phyloP scores from a whole-genome alignment of 2,888 invertebrate species.

The Camptogramma bilineatum region DNA sequence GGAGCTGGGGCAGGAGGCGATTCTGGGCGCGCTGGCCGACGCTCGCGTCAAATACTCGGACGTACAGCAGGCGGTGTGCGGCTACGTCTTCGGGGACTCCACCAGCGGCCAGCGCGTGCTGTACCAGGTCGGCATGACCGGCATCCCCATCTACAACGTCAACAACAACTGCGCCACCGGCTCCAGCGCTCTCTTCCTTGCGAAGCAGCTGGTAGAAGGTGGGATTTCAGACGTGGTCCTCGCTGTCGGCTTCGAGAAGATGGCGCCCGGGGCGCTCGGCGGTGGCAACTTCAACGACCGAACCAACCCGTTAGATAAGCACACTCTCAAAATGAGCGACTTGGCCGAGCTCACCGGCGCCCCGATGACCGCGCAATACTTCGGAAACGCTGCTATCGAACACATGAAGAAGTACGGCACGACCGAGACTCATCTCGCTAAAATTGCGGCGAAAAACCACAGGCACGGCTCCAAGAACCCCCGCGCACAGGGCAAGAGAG shows the following conservation, averaged over 20 bases:
- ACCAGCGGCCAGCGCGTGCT: conserved; percentile 97
- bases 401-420: conserved; percentile 99
- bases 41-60: conserved; percentile 90
- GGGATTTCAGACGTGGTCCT: conserved; percentile 95
- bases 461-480: conserved; percentile 98
- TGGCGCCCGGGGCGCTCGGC: conserved; percentile 96
- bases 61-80: conserved; percentile 95
- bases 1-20: conserved; percentile 97
- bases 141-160: conserved; percentile 98
- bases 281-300: conserved; percentile 91
- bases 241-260: conserved; percentile 99
- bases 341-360: conserved; percentile 91
- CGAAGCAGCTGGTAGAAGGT: conserved; percentile 96
- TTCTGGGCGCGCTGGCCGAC: conserved; percentile 94
- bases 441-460: conserved; percentile 99
- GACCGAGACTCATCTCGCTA: conserved; percentile 96
- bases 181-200: conserved; percentile 95
- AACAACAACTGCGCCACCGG: conserved; percentile 99
- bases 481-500: conserved; percentile 97
- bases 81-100: conserved; percentile 98
- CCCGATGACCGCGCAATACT: conserved; percentile 97
- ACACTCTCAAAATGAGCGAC: conserved; percentile 94
- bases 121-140: conserved; percentile 97
- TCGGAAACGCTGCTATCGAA: conserved; percentile 97
- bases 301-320: conserved; percentile 95